Conservation (phyloP, 2,888 invertebrate genomes). For the Keiferia lycopersicella region DNA sequence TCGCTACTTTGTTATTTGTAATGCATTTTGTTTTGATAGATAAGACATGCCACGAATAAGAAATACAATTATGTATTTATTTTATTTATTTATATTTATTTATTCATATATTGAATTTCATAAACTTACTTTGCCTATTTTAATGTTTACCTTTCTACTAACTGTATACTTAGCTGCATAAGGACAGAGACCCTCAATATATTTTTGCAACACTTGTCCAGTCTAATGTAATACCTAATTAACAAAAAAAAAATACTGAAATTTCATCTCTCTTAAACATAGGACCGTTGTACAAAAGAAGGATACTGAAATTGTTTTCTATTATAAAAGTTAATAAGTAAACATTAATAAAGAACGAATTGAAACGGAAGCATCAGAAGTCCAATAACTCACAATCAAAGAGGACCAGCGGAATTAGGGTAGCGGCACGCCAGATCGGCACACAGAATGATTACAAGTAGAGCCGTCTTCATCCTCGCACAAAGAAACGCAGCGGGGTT, state of each 20-base stretch:
- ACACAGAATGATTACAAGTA: conserved; percentile 78
- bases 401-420: conserved; percentile 74
- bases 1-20: conserved; percentile 24
- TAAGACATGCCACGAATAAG: not conserved
- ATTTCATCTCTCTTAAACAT: no score
- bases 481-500: conserved; percentile 79
- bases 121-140: no score
- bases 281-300: not conserved
- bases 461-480: conserved; percentile 71
- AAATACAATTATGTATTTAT: no score
- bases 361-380: conserved; percentile 73
- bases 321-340: conserved; percentile 45
- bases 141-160: no score
- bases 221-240: no score
- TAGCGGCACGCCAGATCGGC: conserved; percentile 70
- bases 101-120: no score
- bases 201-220: no score
- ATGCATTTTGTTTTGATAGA: not conserved
- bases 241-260: no score
- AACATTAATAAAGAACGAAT: conserved; percentile 68
- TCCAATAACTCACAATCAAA: conserved; percentile 78
- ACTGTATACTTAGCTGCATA: no score
- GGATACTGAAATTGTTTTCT: conserved; percentile 23
- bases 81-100: no score
- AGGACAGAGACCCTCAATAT: no score